Base-by-base conservation (phyloP, 2,113 vertebrate species). In the Heterotilapia buettikoferi region DNA sequence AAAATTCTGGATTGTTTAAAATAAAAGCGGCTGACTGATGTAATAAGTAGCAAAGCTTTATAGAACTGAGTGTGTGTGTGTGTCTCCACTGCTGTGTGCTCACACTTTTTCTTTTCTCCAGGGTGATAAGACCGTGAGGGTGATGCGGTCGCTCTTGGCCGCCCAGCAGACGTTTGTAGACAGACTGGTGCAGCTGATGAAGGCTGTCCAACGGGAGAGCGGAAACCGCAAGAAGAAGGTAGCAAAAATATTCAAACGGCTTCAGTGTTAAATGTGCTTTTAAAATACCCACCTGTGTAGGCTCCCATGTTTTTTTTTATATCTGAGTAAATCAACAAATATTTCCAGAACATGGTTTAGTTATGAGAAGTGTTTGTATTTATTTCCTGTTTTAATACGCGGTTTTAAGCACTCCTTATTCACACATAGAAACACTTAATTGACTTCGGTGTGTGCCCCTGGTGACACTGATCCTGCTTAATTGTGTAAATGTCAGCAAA, bases 161-260 rank as follows among this genome's bases (percentile, higher is more conserved):
- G 96, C 98, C 18, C 99, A 99, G 94, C 98, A 99, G 95, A 99
- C 98, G 0, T 99, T 99, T 90, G 98, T 99, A 13, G 98, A 99
- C 95, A 94, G 98, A 7, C 95, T 99, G 87, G 99, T 99, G 90
- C 98, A 99, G 88, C 96, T 99, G 82, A 99, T 99, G 99, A 99
- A 99, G 83, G 99, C 98, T 1, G 98, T 99, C 78, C 99, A 99
- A 88, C 96, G 98, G 84, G 99, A 99, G 95, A 99, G 98, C 14
- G 99, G 99, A 4, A 99, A 99, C 89, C 98, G 99, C 61, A 99
- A 99, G 93, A 99, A 99, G 91, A 99, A 99, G 98, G 99, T 97
- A 63, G 50, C 19, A 14, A 84, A 53, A 33, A n/a, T 78, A 31
- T 78, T 78, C 73, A 19, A 52, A 33, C 45, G 3, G 45, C 6